These are phyloP conservation scores for Entosphenus tridentatus DNA, from an alignment of 2,113 vertebrate genomes.

Conservation along the genomic window DNA sequence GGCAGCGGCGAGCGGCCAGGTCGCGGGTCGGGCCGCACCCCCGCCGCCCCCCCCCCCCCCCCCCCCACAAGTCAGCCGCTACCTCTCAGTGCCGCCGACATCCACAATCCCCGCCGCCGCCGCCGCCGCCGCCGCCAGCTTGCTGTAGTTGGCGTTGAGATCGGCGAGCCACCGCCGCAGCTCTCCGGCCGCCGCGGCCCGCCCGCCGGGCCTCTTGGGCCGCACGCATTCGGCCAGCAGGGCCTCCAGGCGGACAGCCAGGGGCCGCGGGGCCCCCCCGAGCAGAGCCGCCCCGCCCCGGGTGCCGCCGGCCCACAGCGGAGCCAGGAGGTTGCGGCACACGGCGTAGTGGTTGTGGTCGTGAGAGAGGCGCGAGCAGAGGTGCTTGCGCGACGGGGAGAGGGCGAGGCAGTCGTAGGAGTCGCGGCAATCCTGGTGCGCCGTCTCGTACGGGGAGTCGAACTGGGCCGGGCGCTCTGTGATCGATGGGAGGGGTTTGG, in stretches of 20 bases:
- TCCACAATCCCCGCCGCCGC: not conserved
- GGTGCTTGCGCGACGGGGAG: conserved; percentile 87
- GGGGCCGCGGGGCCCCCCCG: conserved; percentile 59
- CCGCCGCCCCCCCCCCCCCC: not conserved
- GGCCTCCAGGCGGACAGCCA: conserved; percentile 59
- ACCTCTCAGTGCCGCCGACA: not conserved
- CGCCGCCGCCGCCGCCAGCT: not conserved
- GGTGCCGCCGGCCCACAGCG: conserved; percentile 77
- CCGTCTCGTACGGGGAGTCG: too few species aligned
- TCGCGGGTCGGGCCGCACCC: not conserved
- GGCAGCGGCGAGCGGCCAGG: too few species aligned
- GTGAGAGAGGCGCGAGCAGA: conserved; percentile 71
- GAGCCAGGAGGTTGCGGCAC: conserved; percentile 89
- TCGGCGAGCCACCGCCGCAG: conserved; percentile 74
- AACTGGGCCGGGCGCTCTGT: too few species aligned
- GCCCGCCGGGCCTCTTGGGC: conserved; percentile 64
- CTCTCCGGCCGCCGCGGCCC: conserved; percentile 73
- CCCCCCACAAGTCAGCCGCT: not conserved
- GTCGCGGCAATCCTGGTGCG: not conserved
- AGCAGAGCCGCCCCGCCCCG: conserved; percentile 58
- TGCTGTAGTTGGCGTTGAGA: conserved; percentile 14
- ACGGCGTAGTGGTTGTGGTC: conserved; percentile 98
- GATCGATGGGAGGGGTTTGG: too few species aligned
- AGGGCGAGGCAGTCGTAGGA: conserved; percentile 16
- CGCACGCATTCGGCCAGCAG: conserved; percentile 83